Percentiles rank a stretch among this genome's conserved stretches.
Conservation (phyloP, 2,113 vertebrate species). For the Laticauda laticaudata region DNA sequence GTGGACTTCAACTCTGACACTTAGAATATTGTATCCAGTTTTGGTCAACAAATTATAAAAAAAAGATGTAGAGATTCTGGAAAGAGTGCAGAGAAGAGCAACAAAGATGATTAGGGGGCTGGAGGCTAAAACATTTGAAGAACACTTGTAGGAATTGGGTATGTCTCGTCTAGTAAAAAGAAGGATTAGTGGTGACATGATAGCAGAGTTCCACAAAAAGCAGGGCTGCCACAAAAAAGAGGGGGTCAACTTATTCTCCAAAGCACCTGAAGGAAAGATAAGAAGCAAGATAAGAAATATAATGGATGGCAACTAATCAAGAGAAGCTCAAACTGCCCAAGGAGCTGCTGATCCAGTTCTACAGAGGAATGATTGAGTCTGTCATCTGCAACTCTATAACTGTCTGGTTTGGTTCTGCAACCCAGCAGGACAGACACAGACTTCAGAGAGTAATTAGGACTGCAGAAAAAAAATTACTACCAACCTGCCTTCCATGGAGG, state of each 20-base stretch:
- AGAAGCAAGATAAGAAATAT: neutral
- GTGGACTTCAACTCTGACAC: neutral
- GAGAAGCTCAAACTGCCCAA: neutral
- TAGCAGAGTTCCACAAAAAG: neutral
- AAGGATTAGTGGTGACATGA: neutral
- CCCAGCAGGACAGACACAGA: too few relatives aligned
- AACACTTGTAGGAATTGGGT: neutral
- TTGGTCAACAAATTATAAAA: neutral
- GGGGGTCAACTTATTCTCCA: neutral
- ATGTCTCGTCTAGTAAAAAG: neutral
- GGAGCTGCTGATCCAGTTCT: too few relatives aligned
- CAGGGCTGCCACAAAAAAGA: neutral
- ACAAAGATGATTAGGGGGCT: too few relatives aligned
- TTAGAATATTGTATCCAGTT: neutral
- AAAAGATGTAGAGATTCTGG: neutral
- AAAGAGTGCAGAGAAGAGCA: too few relatives aligned
- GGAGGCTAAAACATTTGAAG: neutral
- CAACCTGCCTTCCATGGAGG: too few relatives aligned
- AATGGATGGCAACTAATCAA: neutral
- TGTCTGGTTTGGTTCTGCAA: too few relatives aligned
- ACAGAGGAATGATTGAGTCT: too few relatives aligned
- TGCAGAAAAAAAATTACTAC: too few relatives aligned
- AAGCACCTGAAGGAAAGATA: neutral
- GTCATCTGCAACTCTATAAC: too few relatives aligned
- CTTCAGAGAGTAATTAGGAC: too few relatives aligned